Conservation (phyloP, 2,888 invertebrate species). For the Sesia bembeciformis region DNA sequence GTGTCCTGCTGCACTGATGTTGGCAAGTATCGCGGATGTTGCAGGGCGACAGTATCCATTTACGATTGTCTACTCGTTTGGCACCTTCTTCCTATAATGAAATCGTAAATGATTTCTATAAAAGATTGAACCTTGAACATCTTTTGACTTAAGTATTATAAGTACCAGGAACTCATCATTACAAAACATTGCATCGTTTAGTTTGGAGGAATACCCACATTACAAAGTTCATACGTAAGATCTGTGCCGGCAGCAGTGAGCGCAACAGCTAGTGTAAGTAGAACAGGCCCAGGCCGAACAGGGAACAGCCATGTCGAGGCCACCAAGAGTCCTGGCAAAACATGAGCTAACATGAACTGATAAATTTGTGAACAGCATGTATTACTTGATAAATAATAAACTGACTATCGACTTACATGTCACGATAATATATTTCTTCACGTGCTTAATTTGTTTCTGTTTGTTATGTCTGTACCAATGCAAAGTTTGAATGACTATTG, state of each 20-base stretch:
- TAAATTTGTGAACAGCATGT: not conserved
- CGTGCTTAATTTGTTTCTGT: constrained; percentile 31
- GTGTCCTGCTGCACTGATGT: no score
- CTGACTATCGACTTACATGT: constrained; percentile 55
- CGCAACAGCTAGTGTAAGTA: constrained; percentile 50
- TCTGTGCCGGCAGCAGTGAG: constrained; percentile 78
- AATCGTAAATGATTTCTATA: no score
- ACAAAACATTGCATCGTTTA: not conserved
- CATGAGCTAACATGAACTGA: constrained; percentile 51
- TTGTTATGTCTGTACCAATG: constrained; percentile 50
- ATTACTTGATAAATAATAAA: not conserved
- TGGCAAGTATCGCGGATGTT: no score
- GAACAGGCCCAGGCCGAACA: constrained; percentile 43
- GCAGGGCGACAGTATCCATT: no score
- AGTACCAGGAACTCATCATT: no score
- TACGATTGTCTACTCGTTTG: no score
- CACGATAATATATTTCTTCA: constrained; percentile 54
- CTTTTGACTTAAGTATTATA: no score
- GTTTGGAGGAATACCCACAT: constrained; percentile 31
- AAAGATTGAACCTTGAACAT: no score
- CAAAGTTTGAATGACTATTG: constrained; percentile 48
- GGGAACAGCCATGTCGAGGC: constrained; percentile 35
- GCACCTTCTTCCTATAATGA: no score
- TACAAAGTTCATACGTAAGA: constrained; percentile 74
- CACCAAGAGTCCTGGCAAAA: constrained; percentile 63